Base-by-base conservation (phyloP, 2,888 invertebrate genomes). In the Eupithecia centaureata region DNA sequence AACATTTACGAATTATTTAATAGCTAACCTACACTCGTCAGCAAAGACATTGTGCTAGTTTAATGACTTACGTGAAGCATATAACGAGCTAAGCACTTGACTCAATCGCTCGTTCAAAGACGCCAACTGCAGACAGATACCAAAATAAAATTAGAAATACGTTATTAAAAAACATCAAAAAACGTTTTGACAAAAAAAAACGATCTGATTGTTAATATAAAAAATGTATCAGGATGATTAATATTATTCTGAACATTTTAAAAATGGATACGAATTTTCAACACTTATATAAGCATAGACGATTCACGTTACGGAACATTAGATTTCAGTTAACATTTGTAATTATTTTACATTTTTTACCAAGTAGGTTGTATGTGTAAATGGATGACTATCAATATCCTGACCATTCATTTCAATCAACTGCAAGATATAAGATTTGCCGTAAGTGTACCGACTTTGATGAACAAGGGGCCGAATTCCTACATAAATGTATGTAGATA, bases 51-150 rank as follows among this genome's bases (percentile, higher is more conserved):
- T 52, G 32, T 32, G 28, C 56, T 38, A 47, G 12, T 63, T 63
- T 66, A 52, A 64, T 63, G 65, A 82, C 92, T 92, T 88, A 92
- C 92, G 86, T 80, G 91, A 88, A 22, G 89, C 84, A 74, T 91
- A 92, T 1, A 92, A 76, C 5, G 89, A 81, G 73, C 80, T 88
- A 63, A 92, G 86, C 91, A 92, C 90, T 76, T 91, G 89, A 70
- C 86, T 90, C 89, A 92, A 90, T 67, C 92, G 82, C 47, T 92
- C 92, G 62, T 89, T 86, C 1, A 92, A 82, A 2, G 86, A 81
- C 42, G 87, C 82, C 80, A 92, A 81, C 92, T 92, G 81, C 12
- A 84, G 84, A 54, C 64, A 61, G 64, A 1, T n/a, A n/a, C 15
- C 8, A n/a, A n/a, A n/a, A 54, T 18, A 42, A 42, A 8, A 38